These are phyloP conservation scores for Felis catus DNA, from an alignment of 2,113 vertebrate species.

Conservation along the genomic window DNA sequence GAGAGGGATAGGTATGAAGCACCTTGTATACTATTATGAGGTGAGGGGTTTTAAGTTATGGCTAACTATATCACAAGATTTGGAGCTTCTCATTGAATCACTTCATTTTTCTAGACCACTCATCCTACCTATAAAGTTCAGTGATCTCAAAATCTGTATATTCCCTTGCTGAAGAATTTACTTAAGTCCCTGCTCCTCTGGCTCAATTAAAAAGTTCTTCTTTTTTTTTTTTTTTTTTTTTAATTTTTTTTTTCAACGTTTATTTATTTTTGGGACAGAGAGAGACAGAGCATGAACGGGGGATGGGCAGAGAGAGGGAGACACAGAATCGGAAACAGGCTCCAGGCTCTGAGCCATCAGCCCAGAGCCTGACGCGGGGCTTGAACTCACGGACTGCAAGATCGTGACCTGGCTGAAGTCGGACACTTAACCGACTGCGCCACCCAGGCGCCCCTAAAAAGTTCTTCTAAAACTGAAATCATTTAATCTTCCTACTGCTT, in stretches of 20 bases:
- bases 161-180: not conserved
- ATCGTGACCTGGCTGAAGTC: no score
- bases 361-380: no score
- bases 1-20: not conserved
- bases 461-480: not conserved
- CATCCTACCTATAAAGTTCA: not conserved
- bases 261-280: no score
- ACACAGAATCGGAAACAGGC: no score
- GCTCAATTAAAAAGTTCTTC: not conserved
- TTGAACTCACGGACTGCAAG: no score
- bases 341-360: no score
- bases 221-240: no score
- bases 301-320: no score
- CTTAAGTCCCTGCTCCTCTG: not conserved
- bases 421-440: no score
- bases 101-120: not conserved
- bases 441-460: no score
- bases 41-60: not conserved
- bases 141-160: not conserved
- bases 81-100: not conserved
- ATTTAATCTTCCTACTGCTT: not conserved
- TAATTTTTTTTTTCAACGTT: no score
- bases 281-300: no score
- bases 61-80: not conserved
- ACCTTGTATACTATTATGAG: not conserved